Base-by-base conservation (phyloP, 2,888 invertebrate species). In the Macropis europaea region DNA sequence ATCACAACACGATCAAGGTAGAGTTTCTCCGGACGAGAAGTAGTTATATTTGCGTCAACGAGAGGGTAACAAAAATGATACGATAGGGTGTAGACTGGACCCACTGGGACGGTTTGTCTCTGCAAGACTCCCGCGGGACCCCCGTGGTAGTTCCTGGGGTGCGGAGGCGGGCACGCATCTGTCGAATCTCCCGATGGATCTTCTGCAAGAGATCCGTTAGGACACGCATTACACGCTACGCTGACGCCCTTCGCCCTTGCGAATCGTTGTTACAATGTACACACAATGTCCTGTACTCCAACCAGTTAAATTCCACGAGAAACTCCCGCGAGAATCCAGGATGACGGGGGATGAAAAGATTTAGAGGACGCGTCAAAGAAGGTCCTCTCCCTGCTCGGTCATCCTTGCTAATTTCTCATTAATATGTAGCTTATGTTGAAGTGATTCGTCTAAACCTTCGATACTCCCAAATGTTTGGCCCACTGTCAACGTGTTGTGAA, bases 61-160 rank as follows among this genome's bases (percentile, higher is more conserved):
- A 45, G 53, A 47, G 68, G 63, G 69, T 72, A 78, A 63, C 52
- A 57, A 72, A 69, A 73, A 62, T 48, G 71, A 73, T 77, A 66
- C 30, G 63, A 64, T 53, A 64, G 62, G 60, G 72, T 68, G 61
- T 52, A 38, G 15, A 43, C 36, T 59, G 40, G 6, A 64, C 67
- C 86, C 71, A 82, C 61, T 70, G 88, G 88, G 88, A 88, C 81
- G 84, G 85, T 88, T 88, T 89, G 88, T 87, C 86, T 82, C 83
- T 77, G 79, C 82, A 81, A 79, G 77, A 85, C 82, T 87, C 89
- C 86, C 88, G 54, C 67, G 89, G 83, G 89, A 88, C 73, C 71
- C 80, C 77, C 69, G 72, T 17, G 76, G 68, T 61, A 60, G 77
- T 72, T 79, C 82, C 77, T 61, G 78, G 79, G 75, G 81, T 66